phyloP scores from a whole-genome alignment of 2,888 invertebrate species.

The Colostygia pectinataria region DNA sequence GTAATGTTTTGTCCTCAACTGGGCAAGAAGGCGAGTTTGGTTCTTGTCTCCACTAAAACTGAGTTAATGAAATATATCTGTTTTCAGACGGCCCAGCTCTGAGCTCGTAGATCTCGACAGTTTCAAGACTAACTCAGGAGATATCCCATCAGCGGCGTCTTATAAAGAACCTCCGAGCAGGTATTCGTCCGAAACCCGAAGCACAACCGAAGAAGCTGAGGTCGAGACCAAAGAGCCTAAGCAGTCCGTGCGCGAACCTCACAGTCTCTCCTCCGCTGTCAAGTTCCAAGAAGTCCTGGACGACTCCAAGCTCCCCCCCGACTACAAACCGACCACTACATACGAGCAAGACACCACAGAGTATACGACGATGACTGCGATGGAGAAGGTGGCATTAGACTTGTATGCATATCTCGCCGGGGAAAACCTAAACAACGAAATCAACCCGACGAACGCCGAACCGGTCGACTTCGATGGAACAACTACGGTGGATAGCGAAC shows the following conservation, averaged over 20 bases:
- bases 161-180: conserved; percentile 75
- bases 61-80: background rate
- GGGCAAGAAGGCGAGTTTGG: no score
- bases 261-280: conserved; percentile 66
- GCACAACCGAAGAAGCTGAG: conserved; percentile 81
- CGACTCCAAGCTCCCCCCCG: conserved; percentile 69
- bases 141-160: conserved; percentile 79
- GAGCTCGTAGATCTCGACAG: conserved; percentile 92
- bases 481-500: conserved; percentile 60
- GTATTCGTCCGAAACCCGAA: conserved; percentile 75
- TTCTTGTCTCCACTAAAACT: no score
- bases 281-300: conserved; percentile 70
- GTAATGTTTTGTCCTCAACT: no score
- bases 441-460: conserved; percentile 60
- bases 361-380: conserved; percentile 86
- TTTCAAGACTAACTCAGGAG: conserved; percentile 88
- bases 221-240: conserved; percentile 58
- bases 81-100: conserved; percentile 86
- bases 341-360: conserved; percentile 80
- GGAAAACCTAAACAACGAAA: conserved; percentile 84
- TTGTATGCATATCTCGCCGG: conserved; percentile 90
- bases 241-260: conserved; percentile 64
- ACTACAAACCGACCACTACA: conserved; percentile 68
- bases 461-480: conserved; percentile 61
- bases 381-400: conserved; percentile 92